A percentile compares a stretch with the other conserved stretches of the same genome.
Conservation (phyloP, 2,113 vertebrate genomes). For the Aviceda subcristata region DNA sequence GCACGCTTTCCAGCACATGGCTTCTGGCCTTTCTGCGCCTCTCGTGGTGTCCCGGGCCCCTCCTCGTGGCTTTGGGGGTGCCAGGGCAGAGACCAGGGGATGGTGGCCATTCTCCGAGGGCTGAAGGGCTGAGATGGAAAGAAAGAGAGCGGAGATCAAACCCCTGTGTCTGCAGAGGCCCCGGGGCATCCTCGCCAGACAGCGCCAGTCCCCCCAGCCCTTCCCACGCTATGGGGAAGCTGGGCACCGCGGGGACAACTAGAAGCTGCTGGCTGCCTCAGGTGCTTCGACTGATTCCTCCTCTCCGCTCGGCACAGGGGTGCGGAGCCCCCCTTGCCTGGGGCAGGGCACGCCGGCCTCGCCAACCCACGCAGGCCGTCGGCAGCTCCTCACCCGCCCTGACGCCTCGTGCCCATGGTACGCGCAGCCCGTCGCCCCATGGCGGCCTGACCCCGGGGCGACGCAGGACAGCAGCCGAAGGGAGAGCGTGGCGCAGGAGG, state of each 20-base stretch:
- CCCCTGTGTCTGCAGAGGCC: neutral
- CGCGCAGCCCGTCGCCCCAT: neutral
- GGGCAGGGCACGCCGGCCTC: neutral
- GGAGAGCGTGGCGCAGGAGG: neutral
- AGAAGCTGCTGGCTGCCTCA: neutral
- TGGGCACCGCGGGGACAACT: accelerated
- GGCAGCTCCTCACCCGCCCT: too few relatives aligned
- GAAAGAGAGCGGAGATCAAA: neutral
- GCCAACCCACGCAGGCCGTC: neutral
- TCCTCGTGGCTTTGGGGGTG: neutral
- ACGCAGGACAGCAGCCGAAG: neutral
- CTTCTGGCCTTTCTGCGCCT: neutral
- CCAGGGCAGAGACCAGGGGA: neutral
- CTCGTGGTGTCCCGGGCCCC: neutral
- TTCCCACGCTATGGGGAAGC: neutral
- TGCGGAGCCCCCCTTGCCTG: neutral
- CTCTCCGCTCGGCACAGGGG: neutral
- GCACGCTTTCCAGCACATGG: neutral
- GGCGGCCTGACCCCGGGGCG: neutral
- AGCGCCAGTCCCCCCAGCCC: neutral
- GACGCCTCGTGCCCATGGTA: neutral
- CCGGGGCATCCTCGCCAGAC: neutral
- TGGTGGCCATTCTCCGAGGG: neutral
- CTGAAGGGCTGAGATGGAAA: neutral
- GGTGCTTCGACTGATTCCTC: accelerated